Evolutionary conservation across 2,113 vertebrate species (phyloP).

Genomic region (Prionailurus bengalensis): DNA sequence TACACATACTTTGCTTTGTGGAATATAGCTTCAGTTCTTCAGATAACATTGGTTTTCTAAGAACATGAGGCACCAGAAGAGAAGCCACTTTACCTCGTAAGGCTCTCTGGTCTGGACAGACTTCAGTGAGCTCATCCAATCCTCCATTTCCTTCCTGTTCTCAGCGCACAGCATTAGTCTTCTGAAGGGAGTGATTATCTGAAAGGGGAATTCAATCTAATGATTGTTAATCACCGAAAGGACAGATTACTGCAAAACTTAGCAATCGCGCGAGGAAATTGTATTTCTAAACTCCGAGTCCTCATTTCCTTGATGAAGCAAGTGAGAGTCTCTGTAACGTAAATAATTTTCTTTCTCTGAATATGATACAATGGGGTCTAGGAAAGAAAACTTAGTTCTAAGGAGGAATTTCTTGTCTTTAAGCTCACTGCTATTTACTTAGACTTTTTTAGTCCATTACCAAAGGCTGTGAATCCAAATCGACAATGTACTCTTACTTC

Average conservation of each 20-base stretch:
- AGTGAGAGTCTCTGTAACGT: neutral
- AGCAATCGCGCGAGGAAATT: neutral
- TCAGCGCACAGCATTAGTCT: slow-evolving; percentile 95
- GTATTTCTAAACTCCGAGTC: neutral
- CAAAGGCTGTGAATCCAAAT: neutral
- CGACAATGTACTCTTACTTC: neutral
- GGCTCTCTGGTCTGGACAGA: slow-evolving; percentile 97
- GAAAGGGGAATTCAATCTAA: slow-evolving; percentile 75
- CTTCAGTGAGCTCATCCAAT: slow-evolving; percentile 96
- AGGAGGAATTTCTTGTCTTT: neutral
- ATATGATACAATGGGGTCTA: neutral
- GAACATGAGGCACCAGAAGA: neutral
- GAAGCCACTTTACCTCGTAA: slow-evolving; percentile 94
- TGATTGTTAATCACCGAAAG: slow-evolving; percentile 55
- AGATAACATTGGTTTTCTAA: neutral
- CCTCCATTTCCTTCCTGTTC: slow-evolving; percentile 96
- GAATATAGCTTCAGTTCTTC: neutral
- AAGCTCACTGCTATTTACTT: neutral
- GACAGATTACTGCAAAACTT: neutral
- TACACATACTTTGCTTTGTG: neutral
- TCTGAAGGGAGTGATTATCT: slow-evolving; percentile 96
- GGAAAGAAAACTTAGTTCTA: neutral
- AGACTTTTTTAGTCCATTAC: neutral
- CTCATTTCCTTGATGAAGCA: slow-evolving; percentile 3
- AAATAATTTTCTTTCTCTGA: neutral